Evolutionary conservation across 2,888 invertebrate species (phyloP), one percentile per base, ranked within the genome.

Genomic region (Creontiades dilutus): DNA sequence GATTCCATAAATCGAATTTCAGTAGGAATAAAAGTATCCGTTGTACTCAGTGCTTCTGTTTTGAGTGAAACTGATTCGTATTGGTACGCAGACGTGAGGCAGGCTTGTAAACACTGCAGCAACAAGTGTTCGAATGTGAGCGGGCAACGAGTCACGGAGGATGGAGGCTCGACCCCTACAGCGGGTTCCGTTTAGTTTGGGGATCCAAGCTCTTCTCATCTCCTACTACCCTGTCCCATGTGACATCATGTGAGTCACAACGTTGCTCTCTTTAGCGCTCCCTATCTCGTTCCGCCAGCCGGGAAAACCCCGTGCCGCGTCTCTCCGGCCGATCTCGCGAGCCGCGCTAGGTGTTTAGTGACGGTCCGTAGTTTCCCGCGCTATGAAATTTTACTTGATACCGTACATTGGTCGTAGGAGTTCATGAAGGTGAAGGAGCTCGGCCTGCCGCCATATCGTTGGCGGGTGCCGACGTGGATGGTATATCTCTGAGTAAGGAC

Each of bases 231-330:
- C 78, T 46, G 47, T 78, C 78, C 37, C 78, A 78, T 78, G 78
- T 78, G 78, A 78, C 78, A 78, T 78, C 78, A 78, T 78, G 78
- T 78, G 78, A 78, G 78, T 78, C 78, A 78, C 78, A 37, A 78
- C 78, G 78, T 78, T 78, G 78, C 78, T 78, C 78, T 37, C 78
- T 78, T 46, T 78, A 37, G 78, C 46, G 78, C 78, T 46, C 78
- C 76, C 76, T 76, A 19, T 47, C 78, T 47, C 4, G 68, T 78
- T 78, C 78, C 78, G 46, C 27, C 46, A 4, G 28, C 78, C 68
- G 78, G 78, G 78, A 78, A 78, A 78, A 47, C 78, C 46, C 78
- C 28, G 4, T 14, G 78, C 14, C 37, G 28, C 78, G 37, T 37
- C 37, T 37, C 47, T n/a, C 78, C 76, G 16, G 76, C 28, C 7